Percentiles rank a stretch among this genome's conserved stretches.
Evolutionary conservation across 2,113 vertebrate species (phyloP).

Genomic region (Cichladusa arquata): DNA sequence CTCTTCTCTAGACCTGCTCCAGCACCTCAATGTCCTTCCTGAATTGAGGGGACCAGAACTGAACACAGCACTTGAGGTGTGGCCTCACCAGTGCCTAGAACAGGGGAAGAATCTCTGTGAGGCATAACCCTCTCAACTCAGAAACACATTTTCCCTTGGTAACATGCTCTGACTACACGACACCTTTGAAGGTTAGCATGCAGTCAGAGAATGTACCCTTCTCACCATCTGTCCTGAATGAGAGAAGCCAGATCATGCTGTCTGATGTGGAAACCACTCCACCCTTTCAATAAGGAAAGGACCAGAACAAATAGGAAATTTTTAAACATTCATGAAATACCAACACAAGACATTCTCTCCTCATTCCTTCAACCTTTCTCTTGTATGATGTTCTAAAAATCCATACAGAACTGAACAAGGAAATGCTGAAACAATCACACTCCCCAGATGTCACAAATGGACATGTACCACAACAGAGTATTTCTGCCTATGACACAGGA

Average conservation of each 20-base stretch:
- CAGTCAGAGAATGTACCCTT: background rate
- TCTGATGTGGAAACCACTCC: constrained; percentile 17
- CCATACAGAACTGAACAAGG: background rate
- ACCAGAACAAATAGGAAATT: background rate
- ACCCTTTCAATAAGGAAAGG: constrained; percentile 41
- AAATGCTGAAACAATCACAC: constrained; percentile 16
- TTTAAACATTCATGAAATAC: constrained; percentile 41
- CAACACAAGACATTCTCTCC: background rate
- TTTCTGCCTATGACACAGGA: constrained; percentile 20
- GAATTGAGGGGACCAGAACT: background rate
- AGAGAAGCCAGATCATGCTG: constrained; percentile 17
- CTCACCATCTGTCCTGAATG: background rate
- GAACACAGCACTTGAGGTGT: background rate
- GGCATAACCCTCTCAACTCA: constrained; percentile 9
- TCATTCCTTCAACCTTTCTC: background rate
- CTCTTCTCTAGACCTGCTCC: background rate
- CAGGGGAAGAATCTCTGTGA: background rate
- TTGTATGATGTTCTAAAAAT: background rate
- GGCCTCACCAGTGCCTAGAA: background rate
- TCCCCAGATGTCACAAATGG: background rate
- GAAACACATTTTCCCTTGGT: background rate
- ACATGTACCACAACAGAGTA: background rate
- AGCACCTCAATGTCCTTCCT: background rate
- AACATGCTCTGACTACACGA: background rate
- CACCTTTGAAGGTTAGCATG: background rate